Conservation (phyloP, 2,888 invertebrate species). For the Panopea generosa region DNA sequence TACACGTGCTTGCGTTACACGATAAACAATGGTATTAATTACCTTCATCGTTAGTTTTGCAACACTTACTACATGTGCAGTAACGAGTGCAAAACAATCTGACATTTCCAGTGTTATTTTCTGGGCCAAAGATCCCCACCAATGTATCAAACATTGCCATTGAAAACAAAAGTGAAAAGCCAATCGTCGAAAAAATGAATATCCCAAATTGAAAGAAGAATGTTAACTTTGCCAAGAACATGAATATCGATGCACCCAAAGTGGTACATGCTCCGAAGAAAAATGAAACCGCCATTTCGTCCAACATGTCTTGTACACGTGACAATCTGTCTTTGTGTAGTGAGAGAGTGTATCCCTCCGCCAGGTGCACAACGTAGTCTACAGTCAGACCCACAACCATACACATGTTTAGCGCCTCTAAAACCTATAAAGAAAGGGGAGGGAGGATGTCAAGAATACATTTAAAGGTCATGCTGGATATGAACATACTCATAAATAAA, state of each 20-base stretch:
- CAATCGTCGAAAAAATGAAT: constrained; percentile 80
- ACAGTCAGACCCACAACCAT: constrained; percentile 74
- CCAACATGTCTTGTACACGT: constrained; percentile 72
- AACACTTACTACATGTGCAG: too few relatives aligned
- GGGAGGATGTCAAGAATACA: too few relatives aligned
- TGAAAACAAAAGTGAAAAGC: constrained; percentile 76
- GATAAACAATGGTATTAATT: too few relatives aligned
- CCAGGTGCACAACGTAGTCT: constrained; percentile 76
- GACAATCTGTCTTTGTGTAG: constrained; percentile 57
- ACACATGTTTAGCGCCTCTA: constrained; percentile 74
- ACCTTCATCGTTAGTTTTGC: too few relatives aligned
- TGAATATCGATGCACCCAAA: constrained; percentile 77
- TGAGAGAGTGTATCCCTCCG: constrained; percentile 73
- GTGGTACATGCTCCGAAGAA: constrained; percentile 80
- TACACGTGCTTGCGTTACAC: too few relatives aligned
- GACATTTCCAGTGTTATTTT: constrained; percentile 57
- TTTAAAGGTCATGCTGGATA: too few relatives aligned
- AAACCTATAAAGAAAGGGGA: constrained; percentile 69
- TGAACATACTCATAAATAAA: too few relatives aligned
- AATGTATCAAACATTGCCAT: constrained; percentile 73
- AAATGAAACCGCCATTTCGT: constrained; percentile 75
- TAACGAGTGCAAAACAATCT: too few relatives aligned
- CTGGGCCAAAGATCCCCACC: constrained; percentile 73
- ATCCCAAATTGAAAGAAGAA: constrained; percentile 80
- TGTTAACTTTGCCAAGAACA: constrained; percentile 76